Percentiles rank a stretch among this genome's conserved stretches.
Conservation (phyloP, 2,113 vertebrate species). For the Apteryx mantelli region DNA sequence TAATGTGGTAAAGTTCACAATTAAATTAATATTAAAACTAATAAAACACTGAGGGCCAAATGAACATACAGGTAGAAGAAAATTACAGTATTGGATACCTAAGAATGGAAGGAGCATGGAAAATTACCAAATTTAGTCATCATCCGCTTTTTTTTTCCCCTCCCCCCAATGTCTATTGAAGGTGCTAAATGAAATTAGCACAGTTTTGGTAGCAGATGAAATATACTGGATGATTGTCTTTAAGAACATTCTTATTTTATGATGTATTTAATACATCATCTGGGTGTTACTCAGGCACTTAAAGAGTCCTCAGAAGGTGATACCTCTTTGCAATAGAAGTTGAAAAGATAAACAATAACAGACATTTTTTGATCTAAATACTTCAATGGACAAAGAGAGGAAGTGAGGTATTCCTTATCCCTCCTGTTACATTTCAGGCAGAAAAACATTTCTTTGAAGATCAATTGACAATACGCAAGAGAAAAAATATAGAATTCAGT, state of each 20-base stretch:
- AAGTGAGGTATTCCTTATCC: background rate
- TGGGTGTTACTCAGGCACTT: background rate
- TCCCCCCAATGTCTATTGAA: background rate
- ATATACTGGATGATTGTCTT: background rate
- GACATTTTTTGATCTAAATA: rapidly evolving
- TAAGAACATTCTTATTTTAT: background rate
- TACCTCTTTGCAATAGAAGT: background rate
- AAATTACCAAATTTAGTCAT: background rate
- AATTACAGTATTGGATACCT: background rate
- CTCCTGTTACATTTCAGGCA: background rate
- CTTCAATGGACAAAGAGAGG: background rate
- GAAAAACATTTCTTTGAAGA: background rate
- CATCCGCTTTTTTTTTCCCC: rapidly evolving
- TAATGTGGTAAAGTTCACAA: background rate
- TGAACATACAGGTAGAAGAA: background rate
- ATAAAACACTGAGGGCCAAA: background rate
- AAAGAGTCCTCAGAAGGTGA: background rate
- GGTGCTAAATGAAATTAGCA: background rate
- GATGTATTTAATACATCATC: background rate
- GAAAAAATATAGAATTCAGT: background rate
- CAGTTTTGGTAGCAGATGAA: background rate
- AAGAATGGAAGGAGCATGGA: background rate
- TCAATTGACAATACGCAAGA: background rate
- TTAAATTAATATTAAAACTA: background rate
- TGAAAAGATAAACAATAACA: background rate